Evolutionary conservation across 2,888 invertebrate genomes (phyloP).

Genomic region (Thymelicus lineola): DNA sequence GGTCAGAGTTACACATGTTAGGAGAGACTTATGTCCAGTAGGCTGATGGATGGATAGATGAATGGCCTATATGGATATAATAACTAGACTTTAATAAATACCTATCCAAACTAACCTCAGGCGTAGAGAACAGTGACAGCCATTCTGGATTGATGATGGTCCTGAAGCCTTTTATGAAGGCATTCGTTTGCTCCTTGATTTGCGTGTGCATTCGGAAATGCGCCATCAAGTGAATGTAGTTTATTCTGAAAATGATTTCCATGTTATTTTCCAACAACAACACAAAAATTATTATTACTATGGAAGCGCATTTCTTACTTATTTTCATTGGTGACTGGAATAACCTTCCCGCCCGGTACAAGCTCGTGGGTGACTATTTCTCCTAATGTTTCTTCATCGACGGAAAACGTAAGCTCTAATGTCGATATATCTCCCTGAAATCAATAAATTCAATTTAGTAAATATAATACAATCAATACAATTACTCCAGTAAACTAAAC

Average conservation of each 20-base stretch:
- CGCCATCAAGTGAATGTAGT: constrained; percentile 99
- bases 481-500: background rate
- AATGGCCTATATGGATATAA: too few species aligned
- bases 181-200: constrained; percentile 98
- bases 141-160: constrained; percentile 98
- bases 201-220: constrained; percentile 99
- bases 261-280: constrained; percentile 1
- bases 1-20: too few species aligned
- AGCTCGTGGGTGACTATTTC: constrained; percentile 97
- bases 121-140: constrained; percentile 97
- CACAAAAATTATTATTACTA: background rate
- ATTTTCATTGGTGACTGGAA: constrained; percentile 98
- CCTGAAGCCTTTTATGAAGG: constrained; percentile 98
- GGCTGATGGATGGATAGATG: too few species aligned
- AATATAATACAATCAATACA: too few species aligned
- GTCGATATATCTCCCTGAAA: constrained; percentile 93
- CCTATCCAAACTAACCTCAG: constrained; percentile 87
- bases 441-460: background rate
- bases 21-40: too few species aligned
- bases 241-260: constrained; percentile 88
- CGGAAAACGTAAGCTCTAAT: constrained; percentile 97
- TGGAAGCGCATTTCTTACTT: constrained; percentile 85
- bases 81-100: too few species aligned
- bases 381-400: constrained; percentile 97
- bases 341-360: constrained; percentile 96